Evolutionary conservation across 2,113 vertebrate species (phyloP).

Genomic region (Opisthocomus hoazin): DNA sequence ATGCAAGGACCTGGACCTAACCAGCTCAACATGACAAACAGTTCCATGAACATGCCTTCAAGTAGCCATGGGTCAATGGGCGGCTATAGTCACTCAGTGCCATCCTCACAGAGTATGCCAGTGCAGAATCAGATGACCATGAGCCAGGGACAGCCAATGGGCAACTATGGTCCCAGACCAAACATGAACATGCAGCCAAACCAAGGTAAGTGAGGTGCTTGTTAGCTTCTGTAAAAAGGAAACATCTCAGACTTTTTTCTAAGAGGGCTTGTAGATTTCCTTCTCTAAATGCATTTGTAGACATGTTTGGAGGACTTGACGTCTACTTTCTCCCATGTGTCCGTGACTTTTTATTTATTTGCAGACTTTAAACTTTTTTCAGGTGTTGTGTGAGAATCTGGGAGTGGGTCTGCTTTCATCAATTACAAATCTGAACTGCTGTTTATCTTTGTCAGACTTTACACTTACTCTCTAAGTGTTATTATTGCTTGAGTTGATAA

Average conservation of each 20-base stretch:
- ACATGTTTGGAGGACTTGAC: neutral
- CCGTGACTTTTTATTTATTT: neutral
- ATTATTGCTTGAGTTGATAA: neutral
- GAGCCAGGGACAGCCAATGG: constrained; percentile 95
- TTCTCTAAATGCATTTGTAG: neutral
- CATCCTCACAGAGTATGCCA: constrained; percentile 90
- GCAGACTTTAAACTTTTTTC: neutral
- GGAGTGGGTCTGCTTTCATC: neutral
- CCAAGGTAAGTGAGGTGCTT: constrained; percentile 80
- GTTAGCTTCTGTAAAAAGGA: neutral
- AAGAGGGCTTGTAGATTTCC: neutral
- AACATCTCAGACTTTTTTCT: neutral
- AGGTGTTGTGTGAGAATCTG: neutral
- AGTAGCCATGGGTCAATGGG: constrained; percentile 94
- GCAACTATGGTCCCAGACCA: constrained; percentile 92
- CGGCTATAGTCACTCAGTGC: constrained; percentile 92
- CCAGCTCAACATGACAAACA: constrained; percentile 91
- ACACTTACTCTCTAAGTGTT: neutral
- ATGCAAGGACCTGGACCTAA: constrained; percentile 96
- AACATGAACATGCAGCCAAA: constrained; percentile 97
- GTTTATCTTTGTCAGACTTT: neutral
- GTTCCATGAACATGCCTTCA: constrained; percentile 92
- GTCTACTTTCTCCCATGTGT: neutral
- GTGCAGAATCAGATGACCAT: constrained; percentile 96
- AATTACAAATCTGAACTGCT: neutral